Base-by-base conservation (phyloP, 2,888 invertebrate genomes). In the Acanthosoma haemorrhoidale region DNA sequence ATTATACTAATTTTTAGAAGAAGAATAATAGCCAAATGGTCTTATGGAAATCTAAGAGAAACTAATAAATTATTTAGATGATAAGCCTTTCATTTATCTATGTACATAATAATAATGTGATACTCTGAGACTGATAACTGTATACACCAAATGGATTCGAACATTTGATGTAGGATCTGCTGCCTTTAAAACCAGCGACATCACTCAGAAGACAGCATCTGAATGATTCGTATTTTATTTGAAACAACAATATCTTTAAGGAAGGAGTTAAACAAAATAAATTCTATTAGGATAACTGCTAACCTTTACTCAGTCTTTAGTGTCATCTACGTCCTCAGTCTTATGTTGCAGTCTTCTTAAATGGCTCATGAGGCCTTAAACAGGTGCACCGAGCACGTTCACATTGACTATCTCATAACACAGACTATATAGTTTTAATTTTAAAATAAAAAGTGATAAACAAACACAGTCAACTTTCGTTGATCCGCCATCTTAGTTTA, bases 341-440 rank as follows among this genome's bases (percentile, higher is more conserved):
- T 76, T 76, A 71, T 75, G 67, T 64, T 70, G 73, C 76, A 76
- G 76, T 75, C 75, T 76, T 76, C 72, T 75, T 74, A 75, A 75
- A 74, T 74, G 74, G 74, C 74, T 71, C 74, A 74, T 74, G 61
- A 71, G 74, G 74, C 74, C 74, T 31, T 32, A 59, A 34, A 34
- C 59, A 6, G 60, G 59, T 57, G 60, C 69, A 41, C 31, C 32
- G 8, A 29, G 34, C 59, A 34, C 59, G 21, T 59, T 59, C 59
- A 59, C 59, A 32, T 59, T 34, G 16, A 59, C 34, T 59, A 59
- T 34, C 59, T 59, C 59, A 59, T 59, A 11, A 34, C 34, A 0
- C n/a, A 2, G 1, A 9, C 16, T 15, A n/a, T 9, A 32, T 31
- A 59, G 32, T 3, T 2, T n/a, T 18, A n/a, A 9, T 16, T 6